These are phyloP conservation scores for Hyppa rectilinea DNA, from an alignment of 2,888 invertebrate genomes.

Conservation along the genomic window DNA sequence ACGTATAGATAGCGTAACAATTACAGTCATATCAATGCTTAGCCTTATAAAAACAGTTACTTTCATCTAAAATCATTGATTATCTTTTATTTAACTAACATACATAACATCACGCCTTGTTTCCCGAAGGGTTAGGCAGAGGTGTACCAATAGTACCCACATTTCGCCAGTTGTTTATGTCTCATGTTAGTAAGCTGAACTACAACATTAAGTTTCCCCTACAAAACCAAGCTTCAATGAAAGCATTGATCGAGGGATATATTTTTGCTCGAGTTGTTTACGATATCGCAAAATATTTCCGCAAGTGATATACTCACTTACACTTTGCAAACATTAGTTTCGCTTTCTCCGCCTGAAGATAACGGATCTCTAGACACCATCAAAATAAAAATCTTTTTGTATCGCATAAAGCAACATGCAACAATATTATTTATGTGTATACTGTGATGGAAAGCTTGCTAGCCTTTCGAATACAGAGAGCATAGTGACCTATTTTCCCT, in stretches of 20 bases:
- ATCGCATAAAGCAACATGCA: slow-evolving; percentile 43
- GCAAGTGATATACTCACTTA: slow-evolving; percentile 45
- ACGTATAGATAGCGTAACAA: slow-evolving; percentile 4
- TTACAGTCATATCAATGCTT: neutral
- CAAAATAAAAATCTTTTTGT: slow-evolving; percentile 58
- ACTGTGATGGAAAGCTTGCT: slow-evolving; percentile 61
- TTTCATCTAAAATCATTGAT: neutral
- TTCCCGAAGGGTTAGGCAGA: too few species aligned
- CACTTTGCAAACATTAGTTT: slow-evolving; percentile 58
- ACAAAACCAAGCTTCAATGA: neutral
- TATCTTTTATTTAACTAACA: neutral
- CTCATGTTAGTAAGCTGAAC: too few species aligned
- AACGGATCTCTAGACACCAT: slow-evolving; percentile 54
- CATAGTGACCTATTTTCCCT: slow-evolving; percentile 57
- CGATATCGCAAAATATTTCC: slow-evolving; percentile 39
- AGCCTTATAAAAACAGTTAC: neutral
- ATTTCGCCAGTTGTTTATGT: too few species aligned
- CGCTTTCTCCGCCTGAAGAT: slow-evolving; percentile 59
- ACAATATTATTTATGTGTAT: slow-evolving; percentile 58
- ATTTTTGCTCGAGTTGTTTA: slow-evolving; percentile 4
- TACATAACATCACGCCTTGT: too few species aligned
- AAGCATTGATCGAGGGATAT: neutral
- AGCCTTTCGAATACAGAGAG: slow-evolving; percentile 58
- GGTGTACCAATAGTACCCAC: too few species aligned
- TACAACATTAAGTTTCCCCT: neutral